Evolutionary conservation across 2,888 invertebrate genomes (phyloP).

Genomic region (Luperina nickerlii): DNA sequence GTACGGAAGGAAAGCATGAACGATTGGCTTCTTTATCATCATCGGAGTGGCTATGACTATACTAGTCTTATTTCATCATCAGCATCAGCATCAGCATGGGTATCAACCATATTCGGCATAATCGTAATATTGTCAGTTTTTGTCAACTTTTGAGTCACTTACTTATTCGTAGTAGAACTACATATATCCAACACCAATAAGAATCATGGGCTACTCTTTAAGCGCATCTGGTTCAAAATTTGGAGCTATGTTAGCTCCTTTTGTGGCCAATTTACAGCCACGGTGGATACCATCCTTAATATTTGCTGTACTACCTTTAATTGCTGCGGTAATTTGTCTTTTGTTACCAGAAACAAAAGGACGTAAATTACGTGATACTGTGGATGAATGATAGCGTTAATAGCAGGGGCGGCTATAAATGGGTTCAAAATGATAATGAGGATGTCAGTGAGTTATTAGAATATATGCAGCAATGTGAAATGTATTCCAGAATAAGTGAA

Average conservation of each 20-base stretch:
- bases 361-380: conserved; percentile 74
- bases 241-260: conserved; percentile 79
- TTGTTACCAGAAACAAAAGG: conserved; percentile 81
- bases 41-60: conserved; percentile 70
- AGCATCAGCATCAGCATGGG: conserved; percentile 56
- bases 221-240: conserved; percentile 74
- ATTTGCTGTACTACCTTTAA: conserved; percentile 74
- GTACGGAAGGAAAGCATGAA: conserved; percentile 70
- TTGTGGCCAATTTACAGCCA: conserved; percentile 74
- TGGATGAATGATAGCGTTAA: conserved; percentile 65
- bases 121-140: conserved; percentile 67
- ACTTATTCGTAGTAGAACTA: conserved; percentile 73
- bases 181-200: conserved; percentile 79
- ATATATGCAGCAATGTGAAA: conserved; percentile 27
- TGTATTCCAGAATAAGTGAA: conserved; percentile 10
- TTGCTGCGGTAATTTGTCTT: conserved; percentile 72
- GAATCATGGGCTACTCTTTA: conserved; percentile 78
- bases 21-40: conserved; percentile 58
- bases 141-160: conserved; percentile 68
- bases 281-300: conserved; percentile 76
- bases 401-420: conserved; percentile 45
- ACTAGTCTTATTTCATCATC: conserved; percentile 66
- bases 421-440: conserved; percentile 50
- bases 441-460: conserved; percentile 46
- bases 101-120: conserved; percentile 67